phyloP scores from a whole-genome alignment of 2,888 invertebrate species.

The Beris chalybata region DNA sequence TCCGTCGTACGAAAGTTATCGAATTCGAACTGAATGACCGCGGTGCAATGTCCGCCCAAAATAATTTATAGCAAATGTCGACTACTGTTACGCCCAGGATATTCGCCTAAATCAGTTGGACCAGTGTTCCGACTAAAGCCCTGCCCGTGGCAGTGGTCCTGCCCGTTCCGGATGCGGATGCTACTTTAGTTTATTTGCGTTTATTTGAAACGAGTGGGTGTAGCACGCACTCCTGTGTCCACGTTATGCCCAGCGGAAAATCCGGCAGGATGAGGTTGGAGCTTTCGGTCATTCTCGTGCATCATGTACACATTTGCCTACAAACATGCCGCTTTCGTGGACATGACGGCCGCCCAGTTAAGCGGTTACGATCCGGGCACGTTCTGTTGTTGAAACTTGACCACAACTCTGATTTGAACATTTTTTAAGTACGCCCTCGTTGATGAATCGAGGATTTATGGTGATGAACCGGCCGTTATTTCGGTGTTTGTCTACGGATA shows the following conservation, averaged over 20 bases:
- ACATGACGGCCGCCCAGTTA: constrained; percentile 27
- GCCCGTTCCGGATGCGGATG: constrained; percentile 10
- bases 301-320: not conserved
- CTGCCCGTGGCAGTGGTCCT: constrained; percentile 1
- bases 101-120: constrained; percentile 31
- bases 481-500: not conserved
- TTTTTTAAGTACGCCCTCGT: not conserved
- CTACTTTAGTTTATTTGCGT: constrained; percentile 13
- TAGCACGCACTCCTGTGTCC: not conserved
- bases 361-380: constrained; percentile 34
- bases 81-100: constrained; percentile 33
- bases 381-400: constrained; percentile 32
- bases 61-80: constrained; percentile 36
- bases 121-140: constrained; percentile 1
- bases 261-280: not conserved
- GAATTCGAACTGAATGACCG: constrained; percentile 35
- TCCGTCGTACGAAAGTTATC: constrained; percentile 18
- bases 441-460: constrained; percentile 27
- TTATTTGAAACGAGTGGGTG: constrained; percentile 5
- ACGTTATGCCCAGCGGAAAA: constrained; percentile 3
- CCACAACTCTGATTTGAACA: constrained; percentile 37
- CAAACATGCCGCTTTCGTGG: constrained; percentile 10
- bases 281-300: not conserved
- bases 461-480: constrained; percentile 26
- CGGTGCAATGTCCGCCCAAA: constrained; percentile 31